Conservation (phyloP, 2,797 vertebrate genomes). For the Myoxocephalus aenaeus region DNA sequence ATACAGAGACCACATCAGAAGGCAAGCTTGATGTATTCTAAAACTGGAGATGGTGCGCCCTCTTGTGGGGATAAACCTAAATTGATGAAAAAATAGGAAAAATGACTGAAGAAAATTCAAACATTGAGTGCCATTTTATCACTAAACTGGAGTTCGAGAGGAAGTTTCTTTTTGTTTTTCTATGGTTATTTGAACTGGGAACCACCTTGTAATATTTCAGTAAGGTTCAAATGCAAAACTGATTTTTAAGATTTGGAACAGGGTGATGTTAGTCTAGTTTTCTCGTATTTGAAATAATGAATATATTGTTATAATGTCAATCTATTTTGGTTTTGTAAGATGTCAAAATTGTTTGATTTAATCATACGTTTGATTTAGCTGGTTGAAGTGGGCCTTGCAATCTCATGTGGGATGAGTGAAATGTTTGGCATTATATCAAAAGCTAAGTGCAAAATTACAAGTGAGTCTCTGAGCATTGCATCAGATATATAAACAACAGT, state of each 20-base stretch:
- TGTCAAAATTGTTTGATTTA: not conserved
- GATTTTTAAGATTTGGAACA: not conserved
- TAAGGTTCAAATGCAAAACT: not conserved
- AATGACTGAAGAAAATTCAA: not conserved
- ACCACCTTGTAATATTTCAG: not conserved
- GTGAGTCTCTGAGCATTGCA: not conserved
- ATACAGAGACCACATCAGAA: constrained; percentile 6
- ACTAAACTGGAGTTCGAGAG: not conserved
- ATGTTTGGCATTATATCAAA: not conserved
- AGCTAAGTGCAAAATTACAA: not conserved
- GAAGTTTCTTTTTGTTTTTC: not conserved
- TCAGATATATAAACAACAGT: constrained; percentile 4
- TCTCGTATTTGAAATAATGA: not conserved
- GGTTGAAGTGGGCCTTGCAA: not conserved
- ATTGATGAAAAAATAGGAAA: not conserved
- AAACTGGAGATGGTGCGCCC: constrained; percentile 39
- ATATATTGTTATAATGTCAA: not conserved
- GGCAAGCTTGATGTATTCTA: not conserved
- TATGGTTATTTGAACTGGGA: not conserved
- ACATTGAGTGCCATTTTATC: not conserved
- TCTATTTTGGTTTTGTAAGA: not conserved
- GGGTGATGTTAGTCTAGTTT: not conserved
- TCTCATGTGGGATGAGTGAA: not conserved
- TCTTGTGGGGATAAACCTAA: constrained; percentile 56
- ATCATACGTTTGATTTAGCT: not conserved